A percentile compares a stretch with the other conserved stretches of the same genome.
Conservation (phyloP, 2,888 invertebrate species). For the Drosophila mimetica region DNA sequence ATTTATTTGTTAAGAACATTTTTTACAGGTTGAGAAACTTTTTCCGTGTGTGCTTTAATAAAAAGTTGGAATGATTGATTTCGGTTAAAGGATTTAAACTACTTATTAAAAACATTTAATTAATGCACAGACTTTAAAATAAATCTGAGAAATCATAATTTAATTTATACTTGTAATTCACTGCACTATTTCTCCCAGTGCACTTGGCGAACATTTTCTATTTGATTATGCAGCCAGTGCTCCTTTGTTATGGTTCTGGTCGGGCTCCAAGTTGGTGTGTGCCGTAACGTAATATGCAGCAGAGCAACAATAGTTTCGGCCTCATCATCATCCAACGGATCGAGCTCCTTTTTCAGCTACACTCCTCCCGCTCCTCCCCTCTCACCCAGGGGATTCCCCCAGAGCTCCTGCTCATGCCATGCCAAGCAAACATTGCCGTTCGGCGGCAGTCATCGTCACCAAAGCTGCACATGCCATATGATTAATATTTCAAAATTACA, state of each 20-base stretch:
- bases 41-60: too few species aligned
- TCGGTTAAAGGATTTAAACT: too few species aligned
- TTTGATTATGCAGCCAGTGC: constrained; percentile 73
- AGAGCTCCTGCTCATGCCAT: constrained; percentile 60
- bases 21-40: too few species aligned
- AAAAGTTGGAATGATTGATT: too few species aligned
- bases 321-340: constrained; percentile 44
- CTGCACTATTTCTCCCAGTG: constrained; percentile 9
- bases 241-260: constrained; percentile 37
- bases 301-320: constrained; percentile 66
- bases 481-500: constrained; percentile 80
- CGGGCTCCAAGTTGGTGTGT: constrained; percentile 50
- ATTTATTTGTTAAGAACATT: too few species aligned
- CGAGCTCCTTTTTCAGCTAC: constrained; percentile 23
- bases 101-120: too few species aligned
- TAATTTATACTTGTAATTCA: neutral
- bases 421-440: constrained; percentile 63
- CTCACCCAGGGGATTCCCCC: neutral
- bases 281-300: constrained; percentile 66
- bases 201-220: constrained; percentile 58
- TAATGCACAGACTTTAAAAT: too few species aligned
- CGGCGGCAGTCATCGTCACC: constrained; percentile 49
- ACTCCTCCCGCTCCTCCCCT: too few species aligned
- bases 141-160: too few species aligned
- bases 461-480: constrained; percentile 67